Evolutionary conservation across 23 tunicate genomes (phyloP).

Genomic region (Halocynthia roretzi): DNA sequence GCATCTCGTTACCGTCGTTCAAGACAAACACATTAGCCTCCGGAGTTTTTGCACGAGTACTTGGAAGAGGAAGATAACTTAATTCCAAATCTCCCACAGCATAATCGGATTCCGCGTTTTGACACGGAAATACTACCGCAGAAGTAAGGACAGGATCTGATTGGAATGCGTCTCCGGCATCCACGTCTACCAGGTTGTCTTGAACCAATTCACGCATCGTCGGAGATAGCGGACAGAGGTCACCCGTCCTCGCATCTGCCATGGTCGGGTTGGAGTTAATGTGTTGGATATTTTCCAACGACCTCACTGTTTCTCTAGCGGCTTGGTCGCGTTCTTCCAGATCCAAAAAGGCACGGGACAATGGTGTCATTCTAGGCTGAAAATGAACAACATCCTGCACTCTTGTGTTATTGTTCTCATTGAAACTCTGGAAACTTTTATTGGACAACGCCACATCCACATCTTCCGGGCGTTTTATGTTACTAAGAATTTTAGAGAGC

Average conservation of each 20-base stretch:
- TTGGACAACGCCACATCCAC: not conserved
- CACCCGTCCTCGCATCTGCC: not conserved
- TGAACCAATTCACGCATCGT: not conserved
- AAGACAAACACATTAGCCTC: too few species aligned
- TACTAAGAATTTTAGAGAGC: not conserved
- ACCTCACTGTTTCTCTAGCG: not conserved
- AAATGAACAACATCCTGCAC: not conserved
- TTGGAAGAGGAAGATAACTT: not conserved
- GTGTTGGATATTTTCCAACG: too few species aligned
- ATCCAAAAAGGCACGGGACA: conserved; percentile 12
- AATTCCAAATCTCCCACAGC: not conserved
- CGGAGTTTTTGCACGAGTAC: too few species aligned
- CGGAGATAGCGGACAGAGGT: not conserved
- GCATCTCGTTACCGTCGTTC: too few species aligned
- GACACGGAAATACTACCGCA: not conserved
- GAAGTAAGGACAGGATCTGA: conserved; percentile 6
- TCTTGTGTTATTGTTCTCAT: too few species aligned
- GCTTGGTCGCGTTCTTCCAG: conserved; percentile 16
- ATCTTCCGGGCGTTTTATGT: not conserved
- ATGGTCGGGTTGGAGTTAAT: too few species aligned
- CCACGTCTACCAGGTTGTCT: not conserved
- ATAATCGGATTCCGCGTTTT: not conserved
- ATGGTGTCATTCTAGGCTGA: not conserved
- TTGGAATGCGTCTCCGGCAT: not conserved
- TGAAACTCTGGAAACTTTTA: not conserved